Conservation (phyloP, 2,888 invertebrate species). For the Epinotia nisella region DNA sequence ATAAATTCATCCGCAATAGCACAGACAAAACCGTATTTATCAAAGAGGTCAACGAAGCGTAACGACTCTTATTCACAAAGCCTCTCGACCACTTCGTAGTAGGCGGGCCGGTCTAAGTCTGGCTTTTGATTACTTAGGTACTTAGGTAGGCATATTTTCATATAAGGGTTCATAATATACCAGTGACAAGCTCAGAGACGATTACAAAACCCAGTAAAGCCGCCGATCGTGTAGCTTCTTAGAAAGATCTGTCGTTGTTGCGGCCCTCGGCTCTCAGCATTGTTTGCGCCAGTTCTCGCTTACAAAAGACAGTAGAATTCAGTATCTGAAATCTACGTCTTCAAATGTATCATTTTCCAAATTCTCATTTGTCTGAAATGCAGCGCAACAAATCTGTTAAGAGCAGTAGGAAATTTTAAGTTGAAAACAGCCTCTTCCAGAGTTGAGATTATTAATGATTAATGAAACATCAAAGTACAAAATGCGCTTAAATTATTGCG, state of each 20-base stretch:
- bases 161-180: background rate
- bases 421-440: no score
- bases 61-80: slow-evolving; percentile 4
- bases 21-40: slow-evolving; percentile 16
- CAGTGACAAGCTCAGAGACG: background rate
- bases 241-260: background rate
- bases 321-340: background rate
- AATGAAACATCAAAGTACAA: no score
- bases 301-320: background rate
- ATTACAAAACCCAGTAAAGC: background rate
- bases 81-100: background rate
- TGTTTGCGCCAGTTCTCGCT: background rate
- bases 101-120: background rate
- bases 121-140: no score
- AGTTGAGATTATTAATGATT: no score
- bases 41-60: slow-evolving; percentile 17
- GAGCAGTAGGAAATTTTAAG: no score
- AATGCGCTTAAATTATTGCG: no score
- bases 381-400: no score
- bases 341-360: background rate
- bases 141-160: no score
- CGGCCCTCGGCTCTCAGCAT: background rate
- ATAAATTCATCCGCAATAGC: slow-evolving; percentile 18
- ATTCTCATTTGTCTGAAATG: background rate
- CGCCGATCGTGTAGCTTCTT: background rate